Conservation (phyloP, 2,797 vertebrate species). For the Eupleurogrammus muticus region DNA sequence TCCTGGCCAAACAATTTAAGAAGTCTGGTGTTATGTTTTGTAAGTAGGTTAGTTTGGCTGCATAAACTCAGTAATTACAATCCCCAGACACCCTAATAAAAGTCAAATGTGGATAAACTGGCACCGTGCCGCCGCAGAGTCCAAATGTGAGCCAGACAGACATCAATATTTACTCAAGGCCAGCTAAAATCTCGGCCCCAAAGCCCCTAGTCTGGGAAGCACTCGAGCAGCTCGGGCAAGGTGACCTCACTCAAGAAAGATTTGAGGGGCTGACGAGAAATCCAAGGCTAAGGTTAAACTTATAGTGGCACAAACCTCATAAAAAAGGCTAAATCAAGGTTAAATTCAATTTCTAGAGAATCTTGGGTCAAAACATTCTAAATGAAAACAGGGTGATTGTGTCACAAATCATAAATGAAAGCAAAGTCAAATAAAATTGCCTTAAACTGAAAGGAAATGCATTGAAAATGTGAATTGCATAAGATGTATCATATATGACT, state of each 20-base stretch:
- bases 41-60: constrained; percentile 45
- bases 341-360: constrained; percentile 1
- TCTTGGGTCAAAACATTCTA: not conserved
- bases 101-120: constrained; percentile 57
- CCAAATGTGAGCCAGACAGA: constrained; percentile 58
- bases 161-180: constrained; percentile 68
- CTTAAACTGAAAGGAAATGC: not conserved
- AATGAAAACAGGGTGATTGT: not conserved
- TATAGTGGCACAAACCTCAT: not conserved
- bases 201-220: constrained; percentile 15
- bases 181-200: constrained; percentile 37
- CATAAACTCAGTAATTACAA: constrained; percentile 45
- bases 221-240: constrained; percentile 16
- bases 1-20: constrained; percentile 39
- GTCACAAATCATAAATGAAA: not conserved
- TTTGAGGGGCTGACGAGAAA: constrained; percentile 8
- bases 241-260: constrained; percentile 37
- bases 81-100: constrained; percentile 52
- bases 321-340: constrained; percentile 11
- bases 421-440: not conserved
- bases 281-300: constrained; percentile 1
- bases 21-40: constrained; percentile 30
- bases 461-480: constrained; percentile 30
- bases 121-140: constrained; percentile 29
- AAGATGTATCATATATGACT: constrained; percentile 22